Base-by-base conservation (phyloP, 2,797 vertebrate species). In the Australoheros facetus region DNA sequence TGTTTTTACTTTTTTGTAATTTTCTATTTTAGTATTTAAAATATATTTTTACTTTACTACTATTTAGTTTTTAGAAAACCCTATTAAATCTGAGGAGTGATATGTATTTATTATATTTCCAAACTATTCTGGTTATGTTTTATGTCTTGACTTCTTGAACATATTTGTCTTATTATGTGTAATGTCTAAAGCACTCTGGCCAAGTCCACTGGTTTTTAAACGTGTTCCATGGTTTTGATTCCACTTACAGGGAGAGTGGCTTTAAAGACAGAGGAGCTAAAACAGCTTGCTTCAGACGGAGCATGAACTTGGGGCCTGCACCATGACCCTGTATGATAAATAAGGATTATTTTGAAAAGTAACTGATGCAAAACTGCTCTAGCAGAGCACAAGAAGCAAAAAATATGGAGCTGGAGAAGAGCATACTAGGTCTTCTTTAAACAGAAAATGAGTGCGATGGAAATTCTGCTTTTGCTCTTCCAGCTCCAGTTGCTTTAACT, bases 381-480 rank as follows among this genome's bases (percentile, higher is more conserved):
- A 69, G 42, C 48, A 69, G 23, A 66, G 62, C 23, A 48, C 23
- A 28, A 48, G 16, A 28, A 48, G 42, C 26, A 30, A 51, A 30
- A 69, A 69, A 51, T 42, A 66, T 51, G 64, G 64, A 69, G 42
- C 23, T 30, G 62, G 26, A 17, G 48, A 51, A 48, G 0, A 1
- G 42, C 62, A 30, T 30, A 4, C 62, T 19, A 66, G 62, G 26
- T 48, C 42, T 30, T 66, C 62, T 66, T 51, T 45, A 66, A 48
- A 69, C 45, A 51, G 64, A 69, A 69, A 51, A 51, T 69, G 10
- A 48, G 23, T 66, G 5, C 42, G 12, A 48, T 66, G 39, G 62
- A 66, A 66, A 66, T 66, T 66, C 48, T 28, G 42, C 16, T 66
- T 66, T 66, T 66, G 62, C 9, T 66, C 23, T 66, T 48, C 23